Base-by-base conservation (phyloP, 2,113 vertebrate genomes). In the Eclectus roratus region DNA sequence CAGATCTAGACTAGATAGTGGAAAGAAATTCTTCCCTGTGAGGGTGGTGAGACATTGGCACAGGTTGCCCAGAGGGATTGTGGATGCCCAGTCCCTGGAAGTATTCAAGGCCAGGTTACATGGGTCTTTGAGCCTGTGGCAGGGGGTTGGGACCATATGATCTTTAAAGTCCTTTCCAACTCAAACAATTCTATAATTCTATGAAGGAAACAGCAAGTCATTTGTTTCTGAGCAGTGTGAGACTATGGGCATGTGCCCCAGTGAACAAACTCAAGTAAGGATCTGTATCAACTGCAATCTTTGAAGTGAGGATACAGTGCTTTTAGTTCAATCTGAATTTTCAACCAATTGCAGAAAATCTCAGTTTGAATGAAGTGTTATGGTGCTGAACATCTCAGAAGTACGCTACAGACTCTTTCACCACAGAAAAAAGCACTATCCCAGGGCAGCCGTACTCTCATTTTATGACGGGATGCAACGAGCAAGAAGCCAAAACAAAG, bases 161-260 rank as follows among this genome's bases (percentile, higher is more conserved):
- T 23, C 56, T 58, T 23, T 35, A 58, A 58, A 21, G 56, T 58
- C 21, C 33, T 21, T 58, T 35, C 33, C 33, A 58, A 24, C 9
- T 15, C 33, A 58, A 58, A 58, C 21, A 15, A 24, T 58, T 35
- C 56, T 58, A 10, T 35, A 35, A 58, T 58, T 58, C 33, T 24
- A 35, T 35, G 7, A 71, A 66, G 29, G 60, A 60, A 66, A 71
- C 41, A 78, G 47, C 14, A 49, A 49, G 37, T 27, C 24, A 44
- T 13, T 64, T 39, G 33, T 35, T 74, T 68, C 47, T 63, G 37
- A 79, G 33, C 66, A 72, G n/a, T 9, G 23, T 31, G 58, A 61
- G 52, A 39, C 28, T n/a, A 61, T 0, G 1, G 35, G 71, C 20
- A 25, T 3, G 2, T 11, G 35, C 13, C 20, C 35, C 47, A 13